Evolutionary conservation across 2,113 vertebrate genomes (phyloP), one percentile per base, ranked within the genome.

Genomic region (Phalacrocorax pelagicus): DNA sequence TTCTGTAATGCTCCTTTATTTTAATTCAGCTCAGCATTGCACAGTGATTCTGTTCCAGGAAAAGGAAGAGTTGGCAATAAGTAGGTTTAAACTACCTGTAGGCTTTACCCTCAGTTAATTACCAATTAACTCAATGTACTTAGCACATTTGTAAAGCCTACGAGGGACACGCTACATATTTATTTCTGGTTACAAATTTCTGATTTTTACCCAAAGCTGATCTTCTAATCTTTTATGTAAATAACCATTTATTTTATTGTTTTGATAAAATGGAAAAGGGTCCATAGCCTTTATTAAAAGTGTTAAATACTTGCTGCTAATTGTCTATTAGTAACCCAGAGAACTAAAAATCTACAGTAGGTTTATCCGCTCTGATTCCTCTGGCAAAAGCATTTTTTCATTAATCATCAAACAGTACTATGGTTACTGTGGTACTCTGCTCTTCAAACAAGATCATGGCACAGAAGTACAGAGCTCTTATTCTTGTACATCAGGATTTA

Each of bases 51-150:
- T 85, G 54, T 92, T 96, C 69, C 94, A 51, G 22, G 57, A 81
- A 92, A 91, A 90, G 78, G 66, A 90, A 86, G 36, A 92, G 72
- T 42, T 94, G 95, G 94, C 86, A 95, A 88, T 93, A 91, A 87
- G 32, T 84, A 86, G 96, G 88, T 97, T 97, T 97, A 93, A 91
- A 88, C 86, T 96, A 66, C 88, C 82, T 84, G 67, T 81, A 96
- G 90, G 69, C 70, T 94, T 78, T 95, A 87, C 36, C 9, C 86
- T 79, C 55, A 91, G 92, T 88, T 97, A 96, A 95, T 95, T 92
- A 91, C 69, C 86, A 92, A 88, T 96, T 96, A 95, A 75, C 65
- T 92, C 67, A 78, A 81, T 75, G 73, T 94, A 95, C 62, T 96
- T 95, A 93, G 47, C 86, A 55, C 61, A 84, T 72, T 94, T 95